Evolutionary conservation across 2,797 vertebrate species (phyloP).

Genomic region (Poeciliopsis infans): DNA sequence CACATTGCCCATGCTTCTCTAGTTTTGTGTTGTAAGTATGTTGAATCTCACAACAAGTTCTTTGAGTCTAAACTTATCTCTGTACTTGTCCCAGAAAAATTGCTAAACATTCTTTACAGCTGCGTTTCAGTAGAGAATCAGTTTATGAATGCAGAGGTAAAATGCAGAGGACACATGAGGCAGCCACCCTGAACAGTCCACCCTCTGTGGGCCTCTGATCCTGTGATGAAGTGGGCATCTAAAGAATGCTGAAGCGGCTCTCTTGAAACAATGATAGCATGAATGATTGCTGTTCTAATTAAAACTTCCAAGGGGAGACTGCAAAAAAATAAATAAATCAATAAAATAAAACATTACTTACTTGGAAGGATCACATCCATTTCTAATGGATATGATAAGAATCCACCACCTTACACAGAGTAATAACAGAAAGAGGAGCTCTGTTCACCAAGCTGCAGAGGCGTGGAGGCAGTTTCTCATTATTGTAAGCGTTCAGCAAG

Average conservation of each 20-base stretch:
- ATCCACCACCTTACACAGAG: constrained; percentile 60
- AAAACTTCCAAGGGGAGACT: constrained; percentile 77
- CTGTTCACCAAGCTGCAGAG: constrained; percentile 26
- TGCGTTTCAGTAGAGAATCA: background rate
- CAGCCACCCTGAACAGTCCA: constrained; percentile 24
- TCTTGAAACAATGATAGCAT: constrained; percentile 76
- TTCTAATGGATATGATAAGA: constrained; percentile 78
- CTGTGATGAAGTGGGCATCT: constrained; percentile 74
- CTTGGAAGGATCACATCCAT: constrained; percentile 72
- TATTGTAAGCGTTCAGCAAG: constrained; percentile 64
- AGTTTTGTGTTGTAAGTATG: background rate
- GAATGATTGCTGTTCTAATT: constrained; percentile 82
- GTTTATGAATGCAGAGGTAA: constrained; percentile 21
- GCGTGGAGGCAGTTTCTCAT: constrained; percentile 51
- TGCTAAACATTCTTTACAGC: background rate
- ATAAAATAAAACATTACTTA: constrained; percentile 41
- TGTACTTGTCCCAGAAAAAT: background rate
- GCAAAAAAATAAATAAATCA: constrained; percentile 5
- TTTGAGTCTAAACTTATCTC: background rate
- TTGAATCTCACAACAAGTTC: background rate
- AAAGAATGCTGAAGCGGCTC: constrained; percentile 78
- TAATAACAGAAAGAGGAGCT: constrained; percentile 52
- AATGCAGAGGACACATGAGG: constrained; percentile 26
- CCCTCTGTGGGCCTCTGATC: constrained; percentile 62
- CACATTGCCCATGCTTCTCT: background rate